Evolutionary conservation across 2,797 vertebrate genomes (phyloP), one percentile per base, ranked within the genome.

Genomic region (Falco novaeseelandiae): DNA sequence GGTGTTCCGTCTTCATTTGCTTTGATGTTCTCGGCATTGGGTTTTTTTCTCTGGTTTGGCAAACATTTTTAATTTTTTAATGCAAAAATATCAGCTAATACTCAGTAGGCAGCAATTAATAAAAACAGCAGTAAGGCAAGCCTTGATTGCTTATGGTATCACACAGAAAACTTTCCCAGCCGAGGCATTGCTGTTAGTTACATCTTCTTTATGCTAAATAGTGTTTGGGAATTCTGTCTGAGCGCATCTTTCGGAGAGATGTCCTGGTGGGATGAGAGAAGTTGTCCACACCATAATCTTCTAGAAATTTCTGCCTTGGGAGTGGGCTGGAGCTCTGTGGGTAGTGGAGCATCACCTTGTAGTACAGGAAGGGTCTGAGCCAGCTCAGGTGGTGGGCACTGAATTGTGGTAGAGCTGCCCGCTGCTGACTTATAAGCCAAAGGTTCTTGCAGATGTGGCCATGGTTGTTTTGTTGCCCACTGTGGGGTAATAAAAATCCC

Each of bases 1-100:
- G 51, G 12, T 27, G 14, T 40, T 89, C 55, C 74, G 57, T 17
- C n/a, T 46, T 62, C 16, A 1, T 46, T 32, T 38, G 44, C 48
- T 38, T 11, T 70, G 44, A 5, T 51, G 26, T 25, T 69, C 49
- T 8, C 5, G 1, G n/a, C 18, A 1, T 58, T 27, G 58, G 36
- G 74, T 51, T 42, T 42, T 58, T 71, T 38, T 73, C 44, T 65
- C 27, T 40, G 30, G 4, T 61, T 93, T 65, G 55, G 79, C 63
- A 93, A 91, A 36, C 38, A 4, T 21, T 88, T 81, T 83, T 25
- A 65, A 42, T 83, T 38, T 67, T 95, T 95, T 69, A 92, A n/a
- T 5, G 21, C 0, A 8, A 71, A 78, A 74, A 48, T 58, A 78
- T 30, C 11, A 82, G 26, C 51, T 73, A 42, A 49, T 70, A 16